A percentile compares a stretch with the other conserved stretches of the same genome.
These are phyloP conservation scores for Psilopsiagon aymara DNA, from an alignment of 2,113 vertebrate genomes.

Conservation along the genomic window DNA sequence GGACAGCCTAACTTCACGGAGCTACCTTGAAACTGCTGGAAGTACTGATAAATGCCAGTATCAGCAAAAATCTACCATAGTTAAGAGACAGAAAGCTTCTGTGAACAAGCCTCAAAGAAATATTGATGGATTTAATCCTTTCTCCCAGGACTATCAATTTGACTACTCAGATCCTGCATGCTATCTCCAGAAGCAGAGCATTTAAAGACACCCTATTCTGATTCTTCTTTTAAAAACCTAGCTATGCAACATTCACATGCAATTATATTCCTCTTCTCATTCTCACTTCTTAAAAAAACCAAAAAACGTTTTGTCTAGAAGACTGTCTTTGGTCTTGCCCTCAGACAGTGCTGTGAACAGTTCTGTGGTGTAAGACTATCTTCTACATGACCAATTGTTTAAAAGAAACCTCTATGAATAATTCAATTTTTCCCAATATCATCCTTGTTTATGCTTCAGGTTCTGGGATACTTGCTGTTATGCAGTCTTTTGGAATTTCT, in stretches of 20 bases:
- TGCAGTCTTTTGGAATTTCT: not conserved
- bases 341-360: not conserved
- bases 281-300: not conserved
- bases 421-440: not conserved
- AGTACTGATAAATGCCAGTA: rapidly evolving
- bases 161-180: not conserved
- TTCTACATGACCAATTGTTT: not conserved
- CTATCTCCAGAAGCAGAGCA: not conserved
- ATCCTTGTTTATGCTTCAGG: not conserved
- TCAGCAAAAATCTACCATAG: not conserved
- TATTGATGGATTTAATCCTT: not conserved
- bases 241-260: not conserved
- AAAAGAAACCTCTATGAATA: not conserved
- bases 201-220: not conserved
- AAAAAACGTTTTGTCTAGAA: not conserved
- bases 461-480: not conserved
- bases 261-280: not conserved
- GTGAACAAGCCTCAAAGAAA: not conserved
- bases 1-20: not conserved
- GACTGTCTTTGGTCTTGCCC: not conserved
- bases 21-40: not conserved
- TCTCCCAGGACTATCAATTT: not conserved
- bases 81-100: not conserved
- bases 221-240: not conserved
- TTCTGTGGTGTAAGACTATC: not conserved